phyloP scores from a whole-genome alignment of 2,888 invertebrate genomes.

The Euspilapteryx auroguttella region DNA sequence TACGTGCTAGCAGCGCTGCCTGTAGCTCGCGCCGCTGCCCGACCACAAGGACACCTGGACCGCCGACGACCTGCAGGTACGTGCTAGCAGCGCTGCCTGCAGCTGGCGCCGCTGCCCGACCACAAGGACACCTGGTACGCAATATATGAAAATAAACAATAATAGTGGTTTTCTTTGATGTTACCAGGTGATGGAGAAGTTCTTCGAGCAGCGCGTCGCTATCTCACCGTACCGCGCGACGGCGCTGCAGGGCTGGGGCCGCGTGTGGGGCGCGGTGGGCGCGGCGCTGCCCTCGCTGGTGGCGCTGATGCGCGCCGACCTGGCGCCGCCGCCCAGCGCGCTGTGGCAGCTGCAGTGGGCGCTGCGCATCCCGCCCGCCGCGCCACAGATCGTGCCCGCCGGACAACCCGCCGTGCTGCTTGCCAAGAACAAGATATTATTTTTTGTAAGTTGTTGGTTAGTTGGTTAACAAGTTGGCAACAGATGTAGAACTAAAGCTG shows the following conservation, averaged over 20 bases:
- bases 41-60: too few species aligned
- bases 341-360: constrained; percentile 94
- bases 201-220: constrained; percentile 88
- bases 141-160: too few species aligned
- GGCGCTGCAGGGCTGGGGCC: constrained; percentile 82
- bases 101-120: too few species aligned
- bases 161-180: too few species aligned
- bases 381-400: constrained; percentile 85
- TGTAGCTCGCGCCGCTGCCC: too few species aligned
- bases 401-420: constrained; percentile 87
- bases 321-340: constrained; percentile 54
- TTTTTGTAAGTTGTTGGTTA: constrained; percentile 73
- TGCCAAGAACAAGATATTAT: constrained; percentile 84
- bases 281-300: constrained; percentile 91
- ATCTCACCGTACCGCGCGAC: constrained; percentile 91
- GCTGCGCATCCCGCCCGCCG: constrained; percentile 88
- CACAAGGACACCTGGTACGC: too few species aligned
- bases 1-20: too few species aligned
- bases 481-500: not conserved
- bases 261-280: constrained; percentile 80
- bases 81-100: too few species aligned
- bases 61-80: too few species aligned
- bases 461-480: not conserved
- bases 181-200: constrained; percentile 88
- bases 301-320: constrained; percentile 74